Conservation (phyloP, 2,113 vertebrate genomes). For the Coreoperca whiteheadi region DNA sequence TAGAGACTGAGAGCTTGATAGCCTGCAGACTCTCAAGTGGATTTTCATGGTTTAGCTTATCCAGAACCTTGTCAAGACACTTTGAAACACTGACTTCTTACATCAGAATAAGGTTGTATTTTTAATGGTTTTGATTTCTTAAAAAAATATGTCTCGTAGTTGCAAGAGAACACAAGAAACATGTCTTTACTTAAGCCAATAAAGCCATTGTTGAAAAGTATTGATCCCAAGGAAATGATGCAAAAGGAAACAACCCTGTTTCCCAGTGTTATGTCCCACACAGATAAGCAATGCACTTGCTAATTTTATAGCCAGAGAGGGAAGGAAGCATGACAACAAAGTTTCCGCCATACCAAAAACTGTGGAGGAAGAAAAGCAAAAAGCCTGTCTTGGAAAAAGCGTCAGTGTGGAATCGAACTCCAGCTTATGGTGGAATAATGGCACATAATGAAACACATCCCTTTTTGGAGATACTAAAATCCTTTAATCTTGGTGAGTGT, state of each 20-base stretch:
- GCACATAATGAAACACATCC: slow-evolving; percentile 83
- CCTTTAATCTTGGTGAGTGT: slow-evolving; percentile 80
- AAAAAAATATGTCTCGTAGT: not conserved
- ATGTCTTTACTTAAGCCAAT: slow-evolving; percentile 13
- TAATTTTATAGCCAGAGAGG: slow-evolving; percentile 92
- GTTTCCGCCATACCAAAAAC: slow-evolving; percentile 90
- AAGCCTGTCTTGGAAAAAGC: slow-evolving; percentile 71
- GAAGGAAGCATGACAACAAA: slow-evolving; percentile 94
- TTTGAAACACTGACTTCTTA: slow-evolving; percentile 27
- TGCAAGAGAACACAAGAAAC: not conserved
- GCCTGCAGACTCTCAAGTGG: slow-evolving; percentile 29
- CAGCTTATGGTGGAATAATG: slow-evolving; percentile 86
- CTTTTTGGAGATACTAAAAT: slow-evolving; percentile 78
- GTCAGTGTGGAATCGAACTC: slow-evolving; percentile 39
- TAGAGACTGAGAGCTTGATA: slow-evolving; percentile 59
- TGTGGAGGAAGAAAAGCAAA: slow-evolving; percentile 46
- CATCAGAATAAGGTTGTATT: slow-evolving; percentile 14
- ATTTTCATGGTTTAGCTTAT: slow-evolving; percentile 43
- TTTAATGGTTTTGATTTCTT: not conserved
- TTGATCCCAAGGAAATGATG: slow-evolving; percentile 92
- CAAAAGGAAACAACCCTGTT: slow-evolving; percentile 90
- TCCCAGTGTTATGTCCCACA: slow-evolving; percentile 88
- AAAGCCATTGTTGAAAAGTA: slow-evolving; percentile 81
- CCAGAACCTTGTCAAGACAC: slow-evolving; percentile 38
- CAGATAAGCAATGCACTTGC: slow-evolving; percentile 93